Base-by-base conservation (phyloP, 1,140 invertebrate species). In the Meloidogyne hapla region DNA sequence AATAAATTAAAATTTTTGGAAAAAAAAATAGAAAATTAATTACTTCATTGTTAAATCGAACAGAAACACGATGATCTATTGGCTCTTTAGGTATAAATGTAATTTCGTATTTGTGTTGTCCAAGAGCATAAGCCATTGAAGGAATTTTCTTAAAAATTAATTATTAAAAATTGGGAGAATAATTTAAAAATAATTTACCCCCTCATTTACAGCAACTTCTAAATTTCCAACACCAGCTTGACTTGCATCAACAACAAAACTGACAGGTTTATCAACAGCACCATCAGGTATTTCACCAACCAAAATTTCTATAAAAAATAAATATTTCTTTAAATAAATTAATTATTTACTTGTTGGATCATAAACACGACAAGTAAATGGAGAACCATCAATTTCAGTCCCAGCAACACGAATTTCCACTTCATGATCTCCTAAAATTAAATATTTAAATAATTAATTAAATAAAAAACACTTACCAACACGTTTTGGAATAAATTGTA, bases 221-320 rank as follows among this genome's bases (percentile, higher is more conserved):
- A 98, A 89, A 88, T 96, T 98, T 12, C 96, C 96, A 90, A 98
- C 96, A 18, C 96, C 96, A 71, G 95, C 94, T 88, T 94, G 92
- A 79, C 93, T 93, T 9, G 95, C 95, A 89, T 98, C 95, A 48
- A 98, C 95, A 95, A 85, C 70, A 89, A 97, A 94, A 85, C 95
- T 93, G 15, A 94, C 93, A 23, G 93, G 92, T 79, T 94, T 93
- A 64, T 94, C 94, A 33, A 98, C 92, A 38, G 94, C 92, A 70
- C 95, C 93, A 80, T 92, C 90, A 12, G 92, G 92, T 70, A 94
- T 92, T 77, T 92, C 91, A 62, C 92, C 93, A 66, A 98, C 94
- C 81, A 93, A 93, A 79, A 98, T 98, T 71, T 94, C 94, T 70
- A 28, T 18, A 26, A 25, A 28, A 9, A 15, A 45, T 69, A 38